Evolutionary conservation across 2,797 vertebrate genomes (phyloP), one percentile per base, ranked within the genome.

Genomic region (Tenualosa ilisha): DNA sequence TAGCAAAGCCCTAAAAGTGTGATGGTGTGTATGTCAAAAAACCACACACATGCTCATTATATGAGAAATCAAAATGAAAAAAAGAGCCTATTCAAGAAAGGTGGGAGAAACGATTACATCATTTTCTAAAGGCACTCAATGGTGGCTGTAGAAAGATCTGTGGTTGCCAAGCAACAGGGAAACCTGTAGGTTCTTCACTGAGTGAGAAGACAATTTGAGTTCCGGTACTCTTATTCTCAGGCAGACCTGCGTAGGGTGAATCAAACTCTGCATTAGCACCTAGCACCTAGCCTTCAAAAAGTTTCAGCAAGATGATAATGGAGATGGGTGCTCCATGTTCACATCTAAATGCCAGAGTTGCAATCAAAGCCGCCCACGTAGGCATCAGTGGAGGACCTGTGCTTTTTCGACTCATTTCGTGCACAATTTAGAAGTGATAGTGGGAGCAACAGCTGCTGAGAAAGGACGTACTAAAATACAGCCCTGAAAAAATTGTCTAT

Each of bases 101-200:
- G 26, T 40, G 37, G 31, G 13, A 40, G 37, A 72, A 40, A 72
- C 82, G 83, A 90, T 90, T 82, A 88, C 61, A 83, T 87, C 84
- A 82, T 86, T 79, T 86, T 84, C 84, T 88, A 83, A 87, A 86
- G n/a, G 68, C 85, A 61, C 87, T 85, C 65, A 26, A 82, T 65
- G 83, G 82, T 83, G 81, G 84, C 91, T 90, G 90, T 89, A 87
- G 88, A 92, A 92, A 86, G 90, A 93, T 84, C 84, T 56, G 40
- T 31, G 90, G 95, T 95, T 95, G 90, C 95, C 90, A 93, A 89
- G 95, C 93, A 96, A 96, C 95, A 94, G 89, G 88, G 90, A 92
- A 90, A 90, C 88, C 93, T 93, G 93, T 92, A 88, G 89, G 90
- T 87, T 85, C 87, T 87, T 88, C 91, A 92, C 88, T 82, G 88